These are phyloP conservation scores for Pipa parva DNA, from an alignment of 2,113 vertebrate genomes.

Conservation along the genomic window DNA sequence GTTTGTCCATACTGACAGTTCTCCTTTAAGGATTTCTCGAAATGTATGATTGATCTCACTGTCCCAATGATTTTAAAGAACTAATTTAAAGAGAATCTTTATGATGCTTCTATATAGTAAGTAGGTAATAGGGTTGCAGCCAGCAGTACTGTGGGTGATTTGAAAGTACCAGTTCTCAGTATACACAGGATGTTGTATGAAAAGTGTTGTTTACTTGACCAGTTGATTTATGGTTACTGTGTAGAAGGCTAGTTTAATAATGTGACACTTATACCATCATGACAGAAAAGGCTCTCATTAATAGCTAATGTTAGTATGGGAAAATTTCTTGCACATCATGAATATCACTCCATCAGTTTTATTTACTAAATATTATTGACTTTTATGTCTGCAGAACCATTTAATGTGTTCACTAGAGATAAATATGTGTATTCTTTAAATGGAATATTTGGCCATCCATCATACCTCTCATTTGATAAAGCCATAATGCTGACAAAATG, in stretches of 20 bases:
- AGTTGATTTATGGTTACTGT: slow-evolving; percentile 5
- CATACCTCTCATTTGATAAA: slow-evolving; percentile 19
- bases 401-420: slow-evolving; percentile 20
- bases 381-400: slow-evolving; percentile 25
- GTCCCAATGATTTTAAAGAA: no score
- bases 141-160: no score
- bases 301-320: neutral
- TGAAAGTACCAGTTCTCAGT: no score
- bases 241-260: no score
- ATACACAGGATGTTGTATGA: neutral
- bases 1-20: no score
- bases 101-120: no score
- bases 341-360: slow-evolving; percentile 30
- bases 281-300: no score
- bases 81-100: no score
- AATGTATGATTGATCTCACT: no score
- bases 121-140: no score
- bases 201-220: neutral
- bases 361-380: slow-evolving; percentile 32
- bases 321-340: neutral
- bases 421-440: slow-evolving; percentile 20
- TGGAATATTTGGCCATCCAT: slow-evolving; percentile 21
- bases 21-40: no score
- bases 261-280: no score
- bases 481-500: slow-evolving; percentile 21